Evolutionary conservation across 2,888 invertebrate species (phyloP).

Genomic region (Muscina levida): DNA sequence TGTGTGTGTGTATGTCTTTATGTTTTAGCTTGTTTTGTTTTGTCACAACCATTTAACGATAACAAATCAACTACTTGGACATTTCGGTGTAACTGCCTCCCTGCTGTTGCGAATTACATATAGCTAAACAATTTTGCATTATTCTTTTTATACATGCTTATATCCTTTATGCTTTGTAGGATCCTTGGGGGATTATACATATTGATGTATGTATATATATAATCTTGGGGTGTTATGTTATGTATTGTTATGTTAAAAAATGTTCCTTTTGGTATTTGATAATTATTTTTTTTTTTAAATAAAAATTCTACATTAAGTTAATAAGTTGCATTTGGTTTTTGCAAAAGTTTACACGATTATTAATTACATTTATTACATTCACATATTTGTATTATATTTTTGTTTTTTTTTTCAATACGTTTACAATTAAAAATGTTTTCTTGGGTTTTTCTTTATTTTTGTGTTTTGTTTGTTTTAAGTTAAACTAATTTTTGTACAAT

Average conservation of each 20-base stretch:
- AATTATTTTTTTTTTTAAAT: slow-evolving; percentile 31
- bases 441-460: slow-evolving; percentile 18
- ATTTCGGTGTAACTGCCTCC: too few species aligned
- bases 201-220: too few species aligned
- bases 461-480: slow-evolving; percentile 22
- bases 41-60: too few species aligned
- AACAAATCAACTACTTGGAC: too few species aligned
- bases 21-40: slow-evolving; percentile 12
- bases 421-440: slow-evolving; percentile 46
- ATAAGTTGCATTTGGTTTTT: slow-evolving; percentile 15
- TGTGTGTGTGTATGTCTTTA: background rate
- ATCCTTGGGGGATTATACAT: too few species aligned
- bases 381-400: slow-evolving; percentile 34
- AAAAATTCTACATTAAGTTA: slow-evolving; percentile 51
- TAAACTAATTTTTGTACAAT: slow-evolving; percentile 63
- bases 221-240: background rate
- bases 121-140: too few species aligned
- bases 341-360: slow-evolving; percentile 9
- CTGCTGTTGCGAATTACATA: too few species aligned
- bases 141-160: too few species aligned
- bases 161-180: too few species aligned
- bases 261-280: background rate
- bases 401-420: slow-evolving; percentile 48
- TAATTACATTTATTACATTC: slow-evolving; percentile 62
- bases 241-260: background rate